Conservation (phyloP, 2,797 vertebrate species). For the Manis pentadactyla region DNA sequence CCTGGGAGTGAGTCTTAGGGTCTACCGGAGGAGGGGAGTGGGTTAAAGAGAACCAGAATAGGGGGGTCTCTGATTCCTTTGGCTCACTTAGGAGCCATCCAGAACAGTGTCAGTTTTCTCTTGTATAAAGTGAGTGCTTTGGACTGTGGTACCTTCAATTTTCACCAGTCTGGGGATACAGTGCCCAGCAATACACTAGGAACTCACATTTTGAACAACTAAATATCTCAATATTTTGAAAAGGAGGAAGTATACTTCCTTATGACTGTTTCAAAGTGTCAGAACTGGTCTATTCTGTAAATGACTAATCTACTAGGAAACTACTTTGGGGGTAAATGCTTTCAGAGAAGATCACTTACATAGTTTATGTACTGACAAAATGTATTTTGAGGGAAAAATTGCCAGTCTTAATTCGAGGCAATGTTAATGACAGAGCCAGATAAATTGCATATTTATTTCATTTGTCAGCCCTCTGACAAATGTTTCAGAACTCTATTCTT, state of each 20-base stretch:
- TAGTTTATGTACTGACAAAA: background rate
- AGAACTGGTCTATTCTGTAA: background rate
- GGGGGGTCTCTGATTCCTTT: background rate
- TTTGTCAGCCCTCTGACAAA: background rate
- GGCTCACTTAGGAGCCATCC: background rate
- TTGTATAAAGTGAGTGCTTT: background rate
- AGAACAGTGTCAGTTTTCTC: background rate
- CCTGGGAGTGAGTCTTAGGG: background rate
- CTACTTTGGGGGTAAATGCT: background rate
- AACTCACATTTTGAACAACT: background rate
- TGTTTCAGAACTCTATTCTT: background rate
- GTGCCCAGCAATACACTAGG: background rate
- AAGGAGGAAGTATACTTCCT: background rate
- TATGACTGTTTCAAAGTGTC: conserved; percentile 3
- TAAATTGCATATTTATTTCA: background rate
- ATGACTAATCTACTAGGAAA: conserved; percentile 9
- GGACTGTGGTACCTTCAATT: background rate
- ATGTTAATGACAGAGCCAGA: background rate
- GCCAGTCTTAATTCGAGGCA: background rate
- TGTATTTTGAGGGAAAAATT: background rate
- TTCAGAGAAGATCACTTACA: background rate
- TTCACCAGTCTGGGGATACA: background rate
- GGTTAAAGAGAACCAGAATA: background rate
- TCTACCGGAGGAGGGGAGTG: background rate
- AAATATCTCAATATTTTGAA: background rate